These are phyloP conservation scores for Thymallus thymallus DNA, from an alignment of 2,113 vertebrate genomes.

Conservation along the genomic window DNA sequence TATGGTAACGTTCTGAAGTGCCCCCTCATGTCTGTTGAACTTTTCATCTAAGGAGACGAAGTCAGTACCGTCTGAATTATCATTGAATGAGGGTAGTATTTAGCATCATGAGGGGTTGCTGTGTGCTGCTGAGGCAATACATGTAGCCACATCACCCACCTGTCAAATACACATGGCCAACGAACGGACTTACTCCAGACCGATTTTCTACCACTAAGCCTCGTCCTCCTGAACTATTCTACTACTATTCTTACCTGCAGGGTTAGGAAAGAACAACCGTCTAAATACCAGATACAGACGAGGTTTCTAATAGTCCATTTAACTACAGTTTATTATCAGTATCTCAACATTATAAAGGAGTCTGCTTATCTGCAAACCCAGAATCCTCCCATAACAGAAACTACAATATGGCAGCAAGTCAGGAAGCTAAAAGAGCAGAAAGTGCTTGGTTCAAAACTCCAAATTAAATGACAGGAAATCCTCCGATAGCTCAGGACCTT, in stretches of 20 bases:
- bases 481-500: slow-evolving; percentile 28
- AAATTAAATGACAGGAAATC: slow-evolving; percentile 49
- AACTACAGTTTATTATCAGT: slow-evolving; percentile 18
- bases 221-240: background rate
- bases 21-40: too few relatives aligned
- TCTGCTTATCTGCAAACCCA: background rate
- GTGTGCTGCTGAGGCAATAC: background rate
- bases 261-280: background rate
- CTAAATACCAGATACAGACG: background rate
- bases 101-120: background rate
- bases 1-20: background rate
- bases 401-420: background rate
- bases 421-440: slow-evolving; percentile 37
- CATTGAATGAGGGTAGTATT: background rate
- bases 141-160: too few relatives aligned
- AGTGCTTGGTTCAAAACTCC: slow-evolving; percentile 19
- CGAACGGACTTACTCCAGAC: too few relatives aligned
- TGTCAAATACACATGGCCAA: background rate
- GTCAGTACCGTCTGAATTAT: too few relatives aligned
- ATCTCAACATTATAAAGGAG: slow-evolving; percentile 8
- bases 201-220: too few relatives aligned
- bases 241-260: background rate
- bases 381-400: background rate
- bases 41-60: too few relatives aligned
- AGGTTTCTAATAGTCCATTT: background rate